These are phyloP conservation scores for Phrynocephalus vlangalii DNA, from an alignment of 2,797 vertebrate species.

Conservation along the genomic window DNA sequence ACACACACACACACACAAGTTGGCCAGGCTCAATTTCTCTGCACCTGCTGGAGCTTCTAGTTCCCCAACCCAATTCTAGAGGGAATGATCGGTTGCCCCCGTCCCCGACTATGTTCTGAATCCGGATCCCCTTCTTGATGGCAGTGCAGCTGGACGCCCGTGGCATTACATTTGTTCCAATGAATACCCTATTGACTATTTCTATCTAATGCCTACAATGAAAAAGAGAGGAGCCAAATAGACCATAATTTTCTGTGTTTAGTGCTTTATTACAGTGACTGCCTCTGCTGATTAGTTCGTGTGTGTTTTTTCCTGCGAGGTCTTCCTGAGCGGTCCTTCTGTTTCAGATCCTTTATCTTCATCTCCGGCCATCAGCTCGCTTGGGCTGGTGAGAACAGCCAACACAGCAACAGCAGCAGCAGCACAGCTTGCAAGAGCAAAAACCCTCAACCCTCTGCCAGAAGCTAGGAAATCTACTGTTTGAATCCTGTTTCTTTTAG, in stretches of 20 bases:
- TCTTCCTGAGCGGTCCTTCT: conserved; percentile 56
- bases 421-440: not conserved
- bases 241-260: conserved; percentile 61
- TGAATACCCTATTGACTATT: conserved; percentile 36
- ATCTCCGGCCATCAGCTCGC: conserved; percentile 49
- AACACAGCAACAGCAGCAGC: conserved; percentile 5
- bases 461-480: not conserved
- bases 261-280: conserved; percentile 52
- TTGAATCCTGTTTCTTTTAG: not conserved
- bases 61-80: not conserved
- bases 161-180: not conserved
- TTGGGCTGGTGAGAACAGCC: conserved; percentile 22
- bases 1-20: not conserved
- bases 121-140: not conserved
- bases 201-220: conserved; percentile 29
- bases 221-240: conserved; percentile 56
- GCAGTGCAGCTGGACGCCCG: not conserved
- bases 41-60: conserved; percentile 1
- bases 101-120: not conserved
- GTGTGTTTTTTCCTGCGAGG: conserved; percentile 44
- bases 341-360: conserved; percentile 62
- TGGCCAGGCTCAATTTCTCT: not conserved
- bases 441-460: not conserved
- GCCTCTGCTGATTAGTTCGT: conserved; percentile 62
- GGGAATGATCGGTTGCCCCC: not conserved